These are phyloP conservation scores for Clarias magur DNA, from an alignment of 2,113 vertebrate genomes.

Conservation along the genomic window DNA sequence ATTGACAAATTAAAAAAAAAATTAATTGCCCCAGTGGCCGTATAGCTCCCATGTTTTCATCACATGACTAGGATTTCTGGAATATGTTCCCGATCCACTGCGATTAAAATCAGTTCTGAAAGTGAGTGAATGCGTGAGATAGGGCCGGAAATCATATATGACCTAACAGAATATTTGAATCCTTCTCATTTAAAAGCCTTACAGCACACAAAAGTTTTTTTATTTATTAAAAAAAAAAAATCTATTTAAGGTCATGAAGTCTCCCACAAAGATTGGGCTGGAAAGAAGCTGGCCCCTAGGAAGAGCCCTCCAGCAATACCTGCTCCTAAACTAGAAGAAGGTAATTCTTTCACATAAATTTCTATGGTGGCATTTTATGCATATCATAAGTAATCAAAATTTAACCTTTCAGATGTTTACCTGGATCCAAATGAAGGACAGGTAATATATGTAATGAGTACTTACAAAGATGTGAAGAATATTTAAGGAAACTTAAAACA, in stretches of 20 bases:
- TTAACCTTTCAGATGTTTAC: constrained; percentile 71
- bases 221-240: neutral
- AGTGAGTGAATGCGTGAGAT: neutral
- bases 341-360: neutral
- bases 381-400: neutral
- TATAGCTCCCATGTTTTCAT: neutral
- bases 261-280: constrained; percentile 68
- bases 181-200: neutral
- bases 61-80: neutral
- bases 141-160: neutral
- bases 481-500: no score
- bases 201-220: neutral
- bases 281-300: constrained; percentile 52
- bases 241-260: constrained; percentile 65
- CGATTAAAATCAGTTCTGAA: neutral
- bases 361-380: neutral
- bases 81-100: neutral
- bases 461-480: neutral
- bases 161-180: neutral
- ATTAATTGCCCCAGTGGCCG: neutral
- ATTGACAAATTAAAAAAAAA: neutral
- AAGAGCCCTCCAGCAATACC: constrained; percentile 42
- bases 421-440: constrained; percentile 74
- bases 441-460: constrained; percentile 55
- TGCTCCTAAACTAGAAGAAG: constrained; percentile 25